Conservation (phyloP, 2,888 invertebrate species). For the Terebella lapidaria region DNA sequence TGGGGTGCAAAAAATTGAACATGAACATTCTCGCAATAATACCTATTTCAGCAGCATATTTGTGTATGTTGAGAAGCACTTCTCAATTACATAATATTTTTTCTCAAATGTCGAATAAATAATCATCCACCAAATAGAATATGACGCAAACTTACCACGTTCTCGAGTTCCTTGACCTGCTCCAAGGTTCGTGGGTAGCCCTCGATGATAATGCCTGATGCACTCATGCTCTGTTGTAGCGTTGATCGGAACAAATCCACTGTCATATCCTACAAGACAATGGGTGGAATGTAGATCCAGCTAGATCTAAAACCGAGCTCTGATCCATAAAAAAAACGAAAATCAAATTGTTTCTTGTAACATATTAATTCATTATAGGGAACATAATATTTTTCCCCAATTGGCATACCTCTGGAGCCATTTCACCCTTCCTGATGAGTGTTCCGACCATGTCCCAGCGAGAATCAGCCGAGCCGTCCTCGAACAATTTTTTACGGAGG, state of each 20-base stretch:
- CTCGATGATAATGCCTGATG: slow-evolving; percentile 55
- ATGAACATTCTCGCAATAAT: too few species aligned
- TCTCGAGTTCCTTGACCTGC: slow-evolving; percentile 35
- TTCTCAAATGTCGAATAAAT: too few species aligned
- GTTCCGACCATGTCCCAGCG: slow-evolving; percentile 37
- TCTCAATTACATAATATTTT: too few species aligned
- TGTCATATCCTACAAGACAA: slow-evolving; percentile 46
- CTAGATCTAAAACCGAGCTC: not conserved
- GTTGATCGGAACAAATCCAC: slow-evolving; percentile 43
- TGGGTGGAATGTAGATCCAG: not conserved
- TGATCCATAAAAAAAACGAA: not conserved
- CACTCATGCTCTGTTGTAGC: slow-evolving; percentile 36
- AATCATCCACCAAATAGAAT: too few species aligned
- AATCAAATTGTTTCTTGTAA: not conserved
- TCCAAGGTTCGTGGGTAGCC: slow-evolving; percentile 53
- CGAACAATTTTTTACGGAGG: slow-evolving; percentile 41
- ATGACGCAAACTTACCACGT: too few species aligned
- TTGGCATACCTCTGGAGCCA: slow-evolving; percentile 42
- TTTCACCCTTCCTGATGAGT: slow-evolving; percentile 40
- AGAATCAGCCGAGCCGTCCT: slow-evolving; percentile 38
- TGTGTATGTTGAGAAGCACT: too few species aligned
- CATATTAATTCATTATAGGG: too few species aligned
- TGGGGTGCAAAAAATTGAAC: too few species aligned
- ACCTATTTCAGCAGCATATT: too few species aligned
- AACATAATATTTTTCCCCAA: too few species aligned